phyloP scores from a whole-genome alignment of 2,888 invertebrate genomes.

The Onthophagus sagittarius region DNA sequence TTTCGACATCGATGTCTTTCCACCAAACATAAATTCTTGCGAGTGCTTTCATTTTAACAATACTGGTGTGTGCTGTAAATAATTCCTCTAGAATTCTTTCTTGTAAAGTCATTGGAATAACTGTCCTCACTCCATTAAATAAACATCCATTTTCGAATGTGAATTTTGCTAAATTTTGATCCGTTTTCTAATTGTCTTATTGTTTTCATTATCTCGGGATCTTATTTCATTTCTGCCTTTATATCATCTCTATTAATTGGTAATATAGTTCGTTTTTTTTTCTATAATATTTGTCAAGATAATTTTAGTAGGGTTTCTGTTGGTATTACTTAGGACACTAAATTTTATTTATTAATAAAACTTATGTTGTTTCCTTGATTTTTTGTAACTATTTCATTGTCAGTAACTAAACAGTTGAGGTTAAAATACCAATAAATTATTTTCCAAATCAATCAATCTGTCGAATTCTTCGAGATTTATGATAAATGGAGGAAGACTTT shows the following conservation, averaged over 20 bases:
- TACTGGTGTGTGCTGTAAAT: slow-evolving; percentile 30
- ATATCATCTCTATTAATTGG: slow-evolving; percentile 20
- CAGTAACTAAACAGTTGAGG: too few relatives aligned
- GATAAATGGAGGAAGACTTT: too few relatives aligned
- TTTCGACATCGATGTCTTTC: slow-evolving; percentile 28
- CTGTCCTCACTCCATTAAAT: slow-evolving; percentile 3
- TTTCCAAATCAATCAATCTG: too few relatives aligned
- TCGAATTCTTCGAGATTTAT: too few relatives aligned
- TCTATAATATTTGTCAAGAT: too few relatives aligned
- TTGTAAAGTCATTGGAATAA: slow-evolving; percentile 23
- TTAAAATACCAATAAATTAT: too few relatives aligned
- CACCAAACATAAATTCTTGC: slow-evolving; percentile 31
- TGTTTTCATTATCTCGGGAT: slow-evolving; percentile 14
- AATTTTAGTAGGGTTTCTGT: too few relatives aligned
- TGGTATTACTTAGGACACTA: too few relatives aligned
- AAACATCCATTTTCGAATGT: not conserved
- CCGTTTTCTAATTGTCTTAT: not conserved
- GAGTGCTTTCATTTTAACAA: slow-evolving; percentile 33
- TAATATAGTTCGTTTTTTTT: too few relatives aligned
- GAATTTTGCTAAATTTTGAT: slow-evolving; percentile 1
- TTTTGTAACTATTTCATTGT: too few relatives aligned
- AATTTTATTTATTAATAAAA: too few relatives aligned
- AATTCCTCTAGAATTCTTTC: slow-evolving; percentile 24
- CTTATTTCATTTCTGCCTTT: slow-evolving; percentile 9
- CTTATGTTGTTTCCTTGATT: too few relatives aligned